A percentile compares a stretch with the other conserved stretches of the same genome.
These are phyloP conservation scores for Nipponia nippon DNA, from an alignment of 2,113 vertebrate species.

Conservation along the genomic window DNA sequence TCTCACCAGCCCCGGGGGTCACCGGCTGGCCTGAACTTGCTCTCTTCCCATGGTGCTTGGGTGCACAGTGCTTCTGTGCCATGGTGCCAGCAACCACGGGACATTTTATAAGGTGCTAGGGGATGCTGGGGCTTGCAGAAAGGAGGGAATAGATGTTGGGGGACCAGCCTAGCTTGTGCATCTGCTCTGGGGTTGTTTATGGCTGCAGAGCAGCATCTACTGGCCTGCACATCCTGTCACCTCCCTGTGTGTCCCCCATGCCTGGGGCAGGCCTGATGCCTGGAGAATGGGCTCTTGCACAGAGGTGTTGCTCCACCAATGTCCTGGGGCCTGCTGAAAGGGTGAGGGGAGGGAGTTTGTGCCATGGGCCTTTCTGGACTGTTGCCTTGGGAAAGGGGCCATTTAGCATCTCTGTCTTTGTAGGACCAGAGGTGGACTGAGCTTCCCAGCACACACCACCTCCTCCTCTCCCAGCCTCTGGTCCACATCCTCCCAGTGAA, in stretches of 20 bases:
- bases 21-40: neutral
- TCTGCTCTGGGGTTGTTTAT: neutral
- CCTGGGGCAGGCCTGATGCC: neutral
- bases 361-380: neutral
- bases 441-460: neutral
- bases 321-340: neutral
- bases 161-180: neutral
- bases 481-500: neutral
- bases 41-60: neutral
- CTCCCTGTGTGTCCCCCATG: neutral
- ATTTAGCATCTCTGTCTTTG: neutral
- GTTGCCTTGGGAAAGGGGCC: neutral
- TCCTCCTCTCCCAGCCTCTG: neutral
- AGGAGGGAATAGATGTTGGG: neutral
- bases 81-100: neutral
- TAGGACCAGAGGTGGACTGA: neutral
- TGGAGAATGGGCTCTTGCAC: neutral
- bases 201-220: neutral
- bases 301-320: neutral
- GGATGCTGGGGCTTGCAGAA: neutral
- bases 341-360: neutral
- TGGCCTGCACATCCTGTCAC: neutral
- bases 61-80: neutral
- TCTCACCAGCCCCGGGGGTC: neutral
- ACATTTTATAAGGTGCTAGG: neutral